Percentiles rank a stretch among this genome's conserved stretches.
Evolutionary conservation across 2,888 invertebrate species (phyloP).

Genomic region (Malachius bipustulatus): DNA sequence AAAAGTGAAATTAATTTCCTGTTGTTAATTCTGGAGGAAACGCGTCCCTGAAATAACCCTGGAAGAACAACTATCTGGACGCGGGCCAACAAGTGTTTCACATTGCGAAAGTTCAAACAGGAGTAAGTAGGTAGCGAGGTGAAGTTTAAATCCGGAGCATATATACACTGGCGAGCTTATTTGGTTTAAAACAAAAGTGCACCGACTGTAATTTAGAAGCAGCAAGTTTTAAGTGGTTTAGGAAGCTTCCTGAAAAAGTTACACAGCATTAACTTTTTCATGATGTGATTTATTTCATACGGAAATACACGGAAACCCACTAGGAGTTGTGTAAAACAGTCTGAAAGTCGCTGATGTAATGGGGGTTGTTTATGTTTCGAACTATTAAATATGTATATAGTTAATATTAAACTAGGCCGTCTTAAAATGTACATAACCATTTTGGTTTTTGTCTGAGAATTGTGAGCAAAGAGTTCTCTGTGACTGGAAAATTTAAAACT

Average conservation of each 20-base stretch:
- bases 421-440: too few relatives aligned
- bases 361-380: too few relatives aligned
- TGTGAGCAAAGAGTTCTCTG: too few relatives aligned
- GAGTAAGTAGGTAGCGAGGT: slow-evolving; percentile 21
- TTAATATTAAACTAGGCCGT: too few relatives aligned
- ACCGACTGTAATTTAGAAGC: slow-evolving; percentile 26
- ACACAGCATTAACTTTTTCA: slow-evolving; percentile 28
- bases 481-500: too few relatives aligned
- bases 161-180: slow-evolving; percentile 14
- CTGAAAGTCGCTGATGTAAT: too few relatives aligned
- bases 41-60: slow-evolving; percentile 5
- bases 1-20: not conserved
- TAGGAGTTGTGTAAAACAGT: too few relatives aligned
- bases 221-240: slow-evolving; percentile 29
- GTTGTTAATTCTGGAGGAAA: slow-evolving; percentile 1
- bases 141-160: slow-evolving; percentile 17
- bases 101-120: slow-evolving; percentile 22
- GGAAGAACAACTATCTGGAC: slow-evolving; percentile 22
- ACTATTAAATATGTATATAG: too few relatives aligned
- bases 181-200: slow-evolving; percentile 24
- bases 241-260: slow-evolving; percentile 25
- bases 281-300: slow-evolving; percentile 29
- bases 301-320: slow-evolving; percentile 30
- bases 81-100: slow-evolving; percentile 21
- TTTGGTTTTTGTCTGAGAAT: too few relatives aligned